Percentiles rank a stretch among this genome's conserved stretches.
These are phyloP conservation scores for Tringa solitaria DNA, from an alignment of 2,113 vertebrate genomes.

Conservation along the genomic window DNA sequence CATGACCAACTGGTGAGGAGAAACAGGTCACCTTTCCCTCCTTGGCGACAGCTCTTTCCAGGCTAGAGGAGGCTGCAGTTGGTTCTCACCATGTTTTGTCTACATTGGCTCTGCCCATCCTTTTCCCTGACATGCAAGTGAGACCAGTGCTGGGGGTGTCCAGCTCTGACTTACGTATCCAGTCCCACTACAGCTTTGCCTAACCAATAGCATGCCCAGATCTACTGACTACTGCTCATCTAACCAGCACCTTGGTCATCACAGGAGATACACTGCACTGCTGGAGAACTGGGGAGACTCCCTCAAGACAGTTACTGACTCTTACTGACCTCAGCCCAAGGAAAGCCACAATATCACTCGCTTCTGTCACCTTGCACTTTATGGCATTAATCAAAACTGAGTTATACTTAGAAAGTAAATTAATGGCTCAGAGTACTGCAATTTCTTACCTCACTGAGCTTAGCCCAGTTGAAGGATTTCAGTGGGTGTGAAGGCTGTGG, in stretches of 20 bases:
- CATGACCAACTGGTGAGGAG: background rate
- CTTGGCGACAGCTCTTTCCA: background rate
- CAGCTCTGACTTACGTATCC: background rate
- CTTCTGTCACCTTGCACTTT: background rate
- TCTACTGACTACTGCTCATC: background rate
- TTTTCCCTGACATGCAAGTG: background rate
- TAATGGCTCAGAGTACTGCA: background rate
- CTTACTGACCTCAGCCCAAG: background rate
- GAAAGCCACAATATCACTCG: background rate
- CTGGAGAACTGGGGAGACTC: background rate
- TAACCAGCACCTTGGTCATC: background rate
- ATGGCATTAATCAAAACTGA: background rate
- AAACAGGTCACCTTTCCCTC: background rate
- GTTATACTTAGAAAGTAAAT: background rate
- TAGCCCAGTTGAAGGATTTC: conserved; percentile 99
- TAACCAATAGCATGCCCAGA: background rate
- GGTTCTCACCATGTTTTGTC: background rate
- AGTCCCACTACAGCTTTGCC: background rate
- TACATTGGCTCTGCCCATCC: background rate
- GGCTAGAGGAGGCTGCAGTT: background rate
- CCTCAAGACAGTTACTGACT: background rate
- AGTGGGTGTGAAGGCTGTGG: conserved; percentile 94
- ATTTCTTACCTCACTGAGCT: conserved; percentile 89
- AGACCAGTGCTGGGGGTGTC: background rate
- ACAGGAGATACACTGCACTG: background rate